Conservation (phyloP, 2,888 invertebrate genomes). For the Sceliomorpha sp. region DNA sequence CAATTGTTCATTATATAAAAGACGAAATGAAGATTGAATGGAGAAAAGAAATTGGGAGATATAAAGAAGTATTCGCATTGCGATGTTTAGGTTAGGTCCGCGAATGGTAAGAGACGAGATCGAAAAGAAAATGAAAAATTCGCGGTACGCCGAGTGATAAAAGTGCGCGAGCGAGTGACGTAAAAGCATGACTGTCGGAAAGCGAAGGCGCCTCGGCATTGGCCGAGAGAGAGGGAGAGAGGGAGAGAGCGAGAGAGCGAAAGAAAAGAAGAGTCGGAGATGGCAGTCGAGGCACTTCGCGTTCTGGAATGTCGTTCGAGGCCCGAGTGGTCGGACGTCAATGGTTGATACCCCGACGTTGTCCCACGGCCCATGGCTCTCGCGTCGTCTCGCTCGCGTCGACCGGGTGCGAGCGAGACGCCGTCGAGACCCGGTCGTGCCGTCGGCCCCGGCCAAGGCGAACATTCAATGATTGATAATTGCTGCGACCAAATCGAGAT, state of each 20-base stretch:
- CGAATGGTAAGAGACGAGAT: too few relatives aligned
- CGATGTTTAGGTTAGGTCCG: too few relatives aligned
- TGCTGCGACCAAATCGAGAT: conserved; percentile 46
- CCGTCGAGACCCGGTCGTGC: conserved; percentile 31
- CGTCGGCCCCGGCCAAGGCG: conserved; percentile 21
- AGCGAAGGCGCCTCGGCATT: conserved; percentile 32
- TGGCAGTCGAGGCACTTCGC: conserved; percentile 57
- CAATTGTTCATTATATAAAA: too few relatives aligned
- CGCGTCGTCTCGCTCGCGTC: conserved; percentile 23
- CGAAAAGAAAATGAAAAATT: conserved; percentile 17
- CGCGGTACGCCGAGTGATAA: conserved; percentile 21
- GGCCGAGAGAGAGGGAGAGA: conserved; percentile 29
- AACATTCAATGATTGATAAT: conserved; percentile 56
- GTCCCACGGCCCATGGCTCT: conserved; percentile 57
- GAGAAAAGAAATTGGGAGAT: too few relatives aligned
- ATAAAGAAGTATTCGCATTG: too few relatives aligned
- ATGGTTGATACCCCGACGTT: conserved; percentile 38
- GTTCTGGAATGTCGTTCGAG: conserved; percentile 65
- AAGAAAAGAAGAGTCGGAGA: conserved; percentile 30
- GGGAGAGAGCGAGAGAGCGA: conserved; percentile 32
- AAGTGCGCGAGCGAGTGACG: conserved; percentile 28
- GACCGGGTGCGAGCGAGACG: neutral
- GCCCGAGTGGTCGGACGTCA: conserved; percentile 59
- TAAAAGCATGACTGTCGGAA: conserved; percentile 27
- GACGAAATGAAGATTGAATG: too few relatives aligned